Conservation (phyloP, 1,140 invertebrate genomes). For the Aricia agestis region DNA sequence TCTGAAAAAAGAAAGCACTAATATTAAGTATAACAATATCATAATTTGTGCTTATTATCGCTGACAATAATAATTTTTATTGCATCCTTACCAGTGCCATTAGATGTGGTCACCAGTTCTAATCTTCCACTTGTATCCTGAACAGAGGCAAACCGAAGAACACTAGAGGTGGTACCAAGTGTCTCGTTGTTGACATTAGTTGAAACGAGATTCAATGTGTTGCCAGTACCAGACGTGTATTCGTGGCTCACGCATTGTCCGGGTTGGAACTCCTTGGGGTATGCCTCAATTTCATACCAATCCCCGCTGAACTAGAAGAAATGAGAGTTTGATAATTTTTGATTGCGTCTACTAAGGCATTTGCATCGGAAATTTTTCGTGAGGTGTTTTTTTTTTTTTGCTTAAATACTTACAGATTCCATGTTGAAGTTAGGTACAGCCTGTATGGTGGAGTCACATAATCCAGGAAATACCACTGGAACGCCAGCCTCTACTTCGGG, state of each 20-base stretch:
- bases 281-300: constrained; percentile 53
- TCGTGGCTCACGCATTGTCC: constrained; percentile 53
- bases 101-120: constrained; percentile 25
- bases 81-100: constrained; percentile 29
- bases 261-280: constrained; percentile 46
- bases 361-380: too few species aligned
- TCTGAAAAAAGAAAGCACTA: constrained; percentile 26
- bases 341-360: background rate
- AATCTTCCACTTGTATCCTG: constrained; percentile 39
- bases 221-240: constrained; percentile 30
- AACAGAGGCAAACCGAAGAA: constrained; percentile 30
- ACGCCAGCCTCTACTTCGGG: constrained; percentile 43
- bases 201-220: constrained; percentile 35
- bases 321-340: too few species aligned
- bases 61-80: too few species aligned
- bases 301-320: constrained; percentile 43
- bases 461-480: constrained; percentile 46
- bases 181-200: constrained; percentile 35
- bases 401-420: constrained; percentile 29
- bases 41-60: background rate
- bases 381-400: constrained; percentile 2
- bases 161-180: constrained; percentile 28
- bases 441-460: constrained; percentile 38
- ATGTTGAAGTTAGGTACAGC: constrained; percentile 37
- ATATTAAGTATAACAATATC: background rate